Conservation (phyloP, 2,113 vertebrate genomes). For the Piaya cayana region DNA sequence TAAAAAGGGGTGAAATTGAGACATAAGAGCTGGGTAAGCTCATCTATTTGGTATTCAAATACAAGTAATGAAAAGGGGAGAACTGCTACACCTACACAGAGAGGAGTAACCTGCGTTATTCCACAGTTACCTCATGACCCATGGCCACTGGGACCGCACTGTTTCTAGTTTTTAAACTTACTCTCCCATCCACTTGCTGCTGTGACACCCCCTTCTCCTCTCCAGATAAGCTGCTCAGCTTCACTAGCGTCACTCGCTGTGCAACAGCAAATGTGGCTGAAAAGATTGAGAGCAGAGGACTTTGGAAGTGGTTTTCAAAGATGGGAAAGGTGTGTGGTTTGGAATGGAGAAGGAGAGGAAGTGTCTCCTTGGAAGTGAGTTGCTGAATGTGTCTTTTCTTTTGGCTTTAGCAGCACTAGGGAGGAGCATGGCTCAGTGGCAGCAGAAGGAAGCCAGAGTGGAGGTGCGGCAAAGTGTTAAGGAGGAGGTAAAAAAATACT, state of each 20-base stretch:
- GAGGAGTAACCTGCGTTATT: not conserved
- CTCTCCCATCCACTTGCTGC: not conserved
- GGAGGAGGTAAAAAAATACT: not conserved
- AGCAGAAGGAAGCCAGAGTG: not conserved
- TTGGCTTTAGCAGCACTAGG: not conserved
- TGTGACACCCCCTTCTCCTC: not conserved
- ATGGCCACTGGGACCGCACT: not conserved
- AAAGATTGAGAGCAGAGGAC: not conserved
- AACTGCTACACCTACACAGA: fast-evolving
- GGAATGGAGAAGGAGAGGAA: not conserved
- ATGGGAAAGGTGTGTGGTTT: not conserved
- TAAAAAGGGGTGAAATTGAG: fast-evolving
- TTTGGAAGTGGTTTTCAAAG: not conserved
- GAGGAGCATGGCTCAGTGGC: not conserved
- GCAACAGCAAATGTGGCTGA: not conserved
- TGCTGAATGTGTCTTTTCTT: not conserved
- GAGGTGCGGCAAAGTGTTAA: not conserved
- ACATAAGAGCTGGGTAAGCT: not conserved
- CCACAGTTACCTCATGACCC: fast-evolving
- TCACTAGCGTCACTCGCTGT: not conserved
- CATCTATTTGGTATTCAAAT: not conserved
- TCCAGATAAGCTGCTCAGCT: not conserved
- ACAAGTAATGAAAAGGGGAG: not conserved
- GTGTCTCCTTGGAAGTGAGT: not conserved
- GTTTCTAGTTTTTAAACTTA: not conserved